Percentiles rank a stretch among this genome's conserved stretches.
Evolutionary conservation across 2,797 vertebrate genomes (phyloP).

Genomic region (Esox lucius): DNA sequence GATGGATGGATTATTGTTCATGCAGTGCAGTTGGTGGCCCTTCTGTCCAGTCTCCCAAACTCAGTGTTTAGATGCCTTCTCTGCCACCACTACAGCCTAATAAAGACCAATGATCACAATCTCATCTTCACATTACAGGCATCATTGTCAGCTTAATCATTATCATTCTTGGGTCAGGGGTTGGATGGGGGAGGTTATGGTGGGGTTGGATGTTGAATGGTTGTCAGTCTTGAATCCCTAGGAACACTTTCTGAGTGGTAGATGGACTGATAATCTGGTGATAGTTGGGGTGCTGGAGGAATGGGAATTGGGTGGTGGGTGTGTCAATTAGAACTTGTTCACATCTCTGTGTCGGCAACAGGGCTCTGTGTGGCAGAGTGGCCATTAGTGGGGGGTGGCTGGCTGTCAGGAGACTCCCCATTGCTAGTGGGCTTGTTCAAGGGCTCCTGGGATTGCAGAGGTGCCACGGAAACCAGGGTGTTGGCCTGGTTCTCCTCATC

Average conservation of each 20-base stretch:
- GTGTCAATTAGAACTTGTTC: conserved; percentile 58
- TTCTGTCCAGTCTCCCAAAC: conserved; percentile 38
- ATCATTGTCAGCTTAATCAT: conserved; percentile 43
- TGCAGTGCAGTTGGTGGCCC: conserved; percentile 31
- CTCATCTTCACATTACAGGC: conserved; percentile 70
- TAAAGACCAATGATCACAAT: conserved; percentile 45
- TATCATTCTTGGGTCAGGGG: conserved; percentile 15
- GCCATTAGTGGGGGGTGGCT: conserved; percentile 79
- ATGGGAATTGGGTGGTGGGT: background rate
- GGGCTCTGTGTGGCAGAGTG: conserved; percentile 79
- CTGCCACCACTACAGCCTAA: conserved; percentile 20
- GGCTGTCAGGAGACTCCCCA: conserved; percentile 81
- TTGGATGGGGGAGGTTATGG: background rate
- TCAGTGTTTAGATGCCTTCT: conserved; percentile 22
- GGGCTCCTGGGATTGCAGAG: conserved; percentile 76
- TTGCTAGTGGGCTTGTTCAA: conserved; percentile 83
- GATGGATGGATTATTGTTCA: too few relatives aligned
- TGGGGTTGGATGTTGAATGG: background rate
- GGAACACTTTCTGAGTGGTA: background rate
- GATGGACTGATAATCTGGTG: background rate
- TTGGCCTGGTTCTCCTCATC: conserved; percentile 89
- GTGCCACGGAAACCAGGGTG: conserved; percentile 81
- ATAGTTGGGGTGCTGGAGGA: background rate
- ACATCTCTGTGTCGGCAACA: conserved; percentile 89
- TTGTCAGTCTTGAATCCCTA: background rate